These are phyloP conservation scores for Sphaeramia orbicularis DNA, from an alignment of 2,797 vertebrate genomes.

Conservation along the genomic window DNA sequence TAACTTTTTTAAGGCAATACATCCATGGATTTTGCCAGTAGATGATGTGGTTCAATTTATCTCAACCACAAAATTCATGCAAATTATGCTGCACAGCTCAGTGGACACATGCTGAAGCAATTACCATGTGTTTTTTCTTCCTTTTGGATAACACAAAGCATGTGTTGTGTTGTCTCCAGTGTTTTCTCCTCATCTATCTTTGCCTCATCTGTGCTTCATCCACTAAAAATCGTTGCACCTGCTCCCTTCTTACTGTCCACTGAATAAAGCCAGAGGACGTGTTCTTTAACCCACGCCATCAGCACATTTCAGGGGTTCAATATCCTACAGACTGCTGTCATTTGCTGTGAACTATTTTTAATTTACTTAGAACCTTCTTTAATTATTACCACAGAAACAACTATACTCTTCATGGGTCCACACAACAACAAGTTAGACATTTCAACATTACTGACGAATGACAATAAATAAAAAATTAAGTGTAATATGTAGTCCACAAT, in stretches of 20 bases:
- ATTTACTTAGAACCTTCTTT: too few species aligned
- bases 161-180: not conserved
- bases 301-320: slow-evolving; percentile 8
- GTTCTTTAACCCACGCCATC: slow-evolving; percentile 5
- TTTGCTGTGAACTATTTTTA: not conserved
- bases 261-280: slow-evolving; percentile 14
- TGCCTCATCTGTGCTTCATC: not conserved
- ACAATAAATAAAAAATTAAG: too few species aligned
- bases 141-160: slow-evolving; percentile 7
- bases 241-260: slow-evolving; percentile 8
- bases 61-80: not conserved
- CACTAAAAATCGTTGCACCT: slow-evolving; percentile 26
- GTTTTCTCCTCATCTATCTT: slow-evolving; percentile 26
- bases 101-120: not conserved
- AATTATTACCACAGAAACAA: too few species aligned
- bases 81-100: not conserved
- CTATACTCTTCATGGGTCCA: too few species aligned
- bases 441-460: too few species aligned
- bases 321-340: slow-evolving; percentile 10
- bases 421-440: too few species aligned
- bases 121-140: not conserved
- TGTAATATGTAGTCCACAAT: too few species aligned
- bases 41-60: not conserved
- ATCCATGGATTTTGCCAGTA: not conserved
- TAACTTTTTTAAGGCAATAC: not conserved